Base-by-base conservation (phyloP, 2,888 invertebrate species). In the Acanthacorydalis orientalis region DNA sequence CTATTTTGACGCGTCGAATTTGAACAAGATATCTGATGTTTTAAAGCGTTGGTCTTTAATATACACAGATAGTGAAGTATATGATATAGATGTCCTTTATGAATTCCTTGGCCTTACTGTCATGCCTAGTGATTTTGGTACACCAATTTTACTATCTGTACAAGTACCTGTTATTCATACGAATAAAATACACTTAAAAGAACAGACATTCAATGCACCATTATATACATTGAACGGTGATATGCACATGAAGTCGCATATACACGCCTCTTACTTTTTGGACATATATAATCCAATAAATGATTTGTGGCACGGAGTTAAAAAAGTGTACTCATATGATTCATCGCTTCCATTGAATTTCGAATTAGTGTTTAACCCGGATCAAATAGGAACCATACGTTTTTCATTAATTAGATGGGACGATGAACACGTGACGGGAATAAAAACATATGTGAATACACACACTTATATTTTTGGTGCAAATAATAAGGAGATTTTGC, bases 251-350 rank as follows among this genome's bases (percentile, higher is more conserved):
- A 37, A 37, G 10, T n/a, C 14, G 7, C 14, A 14, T n/a, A 9
- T 10, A 37, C 61, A 64, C 46, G 58, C 57, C 1, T 57, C 58
- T 31, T 57, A 60, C 44, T 60, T 58, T 23, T 57, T 69, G 51
- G 56, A 57, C n/a, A 56, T 67, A 43, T 68, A 67, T 55, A 69
- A 70, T 57, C 68, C 70, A 1, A 54, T 70, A 43, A 56, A 56
- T 4, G 64, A 69, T 51, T 53, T 60, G 31, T 65, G 63, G 64
- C 69, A 70, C 51, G 64, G 67, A 9, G 53, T 68, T 46, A 55
- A 57, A 31, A 59, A 61, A 46, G 53, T 57, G 4, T 54, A 58
- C 4, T 51, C 59, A 0, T 51, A 56, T 8, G 65, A 68, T 46
- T 34, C 51, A 1, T 53, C 52, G 34, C 10, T 63, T n/a, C 64